phyloP scores from a whole-genome alignment of 2,113 vertebrate species.

The Suncus etruscus region DNA sequence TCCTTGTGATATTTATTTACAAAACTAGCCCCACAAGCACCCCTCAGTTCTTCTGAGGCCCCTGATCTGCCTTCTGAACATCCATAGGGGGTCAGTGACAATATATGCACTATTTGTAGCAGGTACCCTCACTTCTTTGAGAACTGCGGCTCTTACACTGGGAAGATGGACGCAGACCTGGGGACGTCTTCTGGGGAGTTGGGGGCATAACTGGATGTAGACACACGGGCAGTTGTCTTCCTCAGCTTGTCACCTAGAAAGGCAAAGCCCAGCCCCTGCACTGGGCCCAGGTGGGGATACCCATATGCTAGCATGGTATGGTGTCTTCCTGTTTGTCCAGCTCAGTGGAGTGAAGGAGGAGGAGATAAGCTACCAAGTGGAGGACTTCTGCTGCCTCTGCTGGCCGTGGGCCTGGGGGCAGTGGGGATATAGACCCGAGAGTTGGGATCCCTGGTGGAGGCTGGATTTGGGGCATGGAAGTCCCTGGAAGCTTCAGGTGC shows the following conservation, averaged over 20 bases:
- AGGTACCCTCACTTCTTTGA: not conserved
- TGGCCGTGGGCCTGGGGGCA: not conserved
- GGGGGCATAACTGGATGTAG: not conserved
- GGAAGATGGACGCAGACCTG: not conserved
- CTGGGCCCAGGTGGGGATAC: too few species aligned
- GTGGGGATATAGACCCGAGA: not conserved
- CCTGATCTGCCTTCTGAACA: not conserved
- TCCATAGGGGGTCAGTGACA: accelerated
- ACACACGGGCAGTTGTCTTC: not conserved
- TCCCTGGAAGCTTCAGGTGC: not conserved
- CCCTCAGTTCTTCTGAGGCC: not conserved
- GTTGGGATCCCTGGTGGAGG: not conserved
- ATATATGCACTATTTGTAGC: not conserved
- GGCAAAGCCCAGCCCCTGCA: not conserved
- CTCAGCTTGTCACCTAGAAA: not conserved
- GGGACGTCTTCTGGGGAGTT: not conserved
- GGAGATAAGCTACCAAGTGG: not conserved
- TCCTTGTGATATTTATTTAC: slow-evolving; percentile 52
- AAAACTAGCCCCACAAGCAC: not conserved
- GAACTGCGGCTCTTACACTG: too few species aligned
- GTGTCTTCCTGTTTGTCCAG: not conserved
- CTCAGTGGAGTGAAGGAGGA: too few species aligned
- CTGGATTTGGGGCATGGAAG: not conserved
- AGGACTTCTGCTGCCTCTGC: not conserved
- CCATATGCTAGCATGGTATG: too few species aligned